phyloP scores from a whole-genome alignment of 2,113 vertebrate species.

The Pitta sordida region DNA sequence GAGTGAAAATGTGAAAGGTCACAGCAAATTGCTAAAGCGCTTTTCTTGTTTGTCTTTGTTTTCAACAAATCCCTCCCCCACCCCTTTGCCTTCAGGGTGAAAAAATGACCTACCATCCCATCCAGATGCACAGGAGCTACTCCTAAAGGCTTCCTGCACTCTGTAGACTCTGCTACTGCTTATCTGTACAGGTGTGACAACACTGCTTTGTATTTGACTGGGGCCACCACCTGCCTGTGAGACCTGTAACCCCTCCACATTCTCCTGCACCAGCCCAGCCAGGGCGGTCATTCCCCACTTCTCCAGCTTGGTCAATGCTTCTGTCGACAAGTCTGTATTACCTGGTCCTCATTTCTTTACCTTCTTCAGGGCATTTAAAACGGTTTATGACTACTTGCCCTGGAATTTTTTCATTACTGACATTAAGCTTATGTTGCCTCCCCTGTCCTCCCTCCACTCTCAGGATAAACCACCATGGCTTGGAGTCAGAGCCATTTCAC shows the following conservation, averaged over 20 bases:
- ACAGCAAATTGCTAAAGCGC: background rate
- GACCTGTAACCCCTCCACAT: background rate
- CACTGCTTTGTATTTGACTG: background rate
- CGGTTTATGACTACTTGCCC: background rate
- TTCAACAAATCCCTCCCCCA: background rate
- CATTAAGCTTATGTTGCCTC: background rate
- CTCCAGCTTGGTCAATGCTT: background rate
- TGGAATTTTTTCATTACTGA: background rate
- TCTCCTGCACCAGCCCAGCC: background rate
- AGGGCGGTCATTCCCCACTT: background rate
- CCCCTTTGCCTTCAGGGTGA: background rate
- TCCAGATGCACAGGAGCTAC: background rate
- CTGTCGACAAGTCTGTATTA: background rate
- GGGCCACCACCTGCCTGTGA: background rate
- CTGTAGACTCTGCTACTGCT: background rate
- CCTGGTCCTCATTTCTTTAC: background rate
- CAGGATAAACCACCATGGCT: fast-evolving
- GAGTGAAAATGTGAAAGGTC: background rate
- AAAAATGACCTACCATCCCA: background rate
- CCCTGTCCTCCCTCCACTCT: background rate
- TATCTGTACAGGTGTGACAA: background rate
- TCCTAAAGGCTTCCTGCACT: background rate
- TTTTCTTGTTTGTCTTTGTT: background rate
- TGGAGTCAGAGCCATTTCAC: background rate
- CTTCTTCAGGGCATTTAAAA: background rate